Evolutionary conservation across 2,888 invertebrate species (phyloP).

Genomic region (Tridacna crocea): DNA sequence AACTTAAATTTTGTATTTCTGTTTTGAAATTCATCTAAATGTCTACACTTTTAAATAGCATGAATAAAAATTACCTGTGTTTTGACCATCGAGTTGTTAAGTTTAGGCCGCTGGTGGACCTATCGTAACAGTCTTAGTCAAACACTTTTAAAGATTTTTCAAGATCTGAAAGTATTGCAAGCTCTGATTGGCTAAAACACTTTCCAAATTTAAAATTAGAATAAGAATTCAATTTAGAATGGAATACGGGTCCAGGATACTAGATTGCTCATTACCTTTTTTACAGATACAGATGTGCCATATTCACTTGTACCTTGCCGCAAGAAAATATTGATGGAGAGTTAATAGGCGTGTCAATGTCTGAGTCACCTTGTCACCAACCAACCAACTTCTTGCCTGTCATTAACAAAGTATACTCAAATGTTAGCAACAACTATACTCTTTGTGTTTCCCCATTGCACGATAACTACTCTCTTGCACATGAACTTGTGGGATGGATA

Average conservation of each 20-base stretch:
- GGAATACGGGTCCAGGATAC: background rate
- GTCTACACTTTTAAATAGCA: too few species aligned
- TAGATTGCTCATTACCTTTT: background rate
- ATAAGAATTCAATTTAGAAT: background rate
- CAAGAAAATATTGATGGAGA: slow-evolving; percentile 8
- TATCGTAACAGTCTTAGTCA: background rate
- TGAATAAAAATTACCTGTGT: too few species aligned
- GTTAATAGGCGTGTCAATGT: slow-evolving; percentile 59
- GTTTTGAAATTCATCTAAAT: too few species aligned
- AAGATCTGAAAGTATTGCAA: background rate
- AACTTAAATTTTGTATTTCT: too few species aligned
- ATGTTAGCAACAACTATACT: slow-evolving; percentile 60
- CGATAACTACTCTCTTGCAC: slow-evolving; percentile 67
- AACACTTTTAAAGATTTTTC: background rate
- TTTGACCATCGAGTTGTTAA: too few species aligned
- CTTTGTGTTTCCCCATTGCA: slow-evolving; percentile 74
- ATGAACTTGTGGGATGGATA: slow-evolving; percentile 81
- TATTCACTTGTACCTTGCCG: slow-evolving; percentile 43
- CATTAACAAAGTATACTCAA: background rate
- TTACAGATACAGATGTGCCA: slow-evolving; percentile 62
- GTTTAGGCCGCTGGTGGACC: too few species aligned
- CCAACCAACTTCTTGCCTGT: slow-evolving; percentile 46
- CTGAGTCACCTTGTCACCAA: slow-evolving; percentile 40
- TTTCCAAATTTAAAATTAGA: background rate
- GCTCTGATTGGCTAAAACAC: background rate